Conservation (phyloP, 2,888 invertebrate genomes). For the Phytoseiulus persimilis region DNA sequence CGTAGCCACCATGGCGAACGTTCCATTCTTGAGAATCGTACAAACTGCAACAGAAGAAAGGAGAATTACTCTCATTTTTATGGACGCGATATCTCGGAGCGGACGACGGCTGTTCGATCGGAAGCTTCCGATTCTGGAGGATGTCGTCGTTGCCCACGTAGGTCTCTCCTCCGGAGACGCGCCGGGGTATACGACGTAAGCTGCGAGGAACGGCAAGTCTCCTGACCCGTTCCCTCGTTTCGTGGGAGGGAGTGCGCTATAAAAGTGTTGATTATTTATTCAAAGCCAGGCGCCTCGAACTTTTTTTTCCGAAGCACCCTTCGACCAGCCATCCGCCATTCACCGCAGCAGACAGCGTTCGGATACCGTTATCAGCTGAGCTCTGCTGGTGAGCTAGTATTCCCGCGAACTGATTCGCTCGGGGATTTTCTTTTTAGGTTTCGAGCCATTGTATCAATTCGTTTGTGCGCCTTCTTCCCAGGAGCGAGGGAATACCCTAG, state of each 20-base stretch:
- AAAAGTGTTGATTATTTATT: neutral
- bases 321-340: neutral
- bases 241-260: neutral
- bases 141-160: neutral
- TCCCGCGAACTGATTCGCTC: neutral
- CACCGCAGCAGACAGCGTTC: neutral
- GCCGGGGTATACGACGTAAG: neutral
- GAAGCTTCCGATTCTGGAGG: neutral
- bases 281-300: neutral
- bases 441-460: no score
- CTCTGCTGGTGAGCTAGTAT: neutral
- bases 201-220: neutral
- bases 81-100: neutral
- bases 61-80: neutral
- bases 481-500: no score
- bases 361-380: neutral
- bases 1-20: constrained; percentile 77
- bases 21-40: constrained; percentile 76
- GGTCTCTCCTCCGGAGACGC: neutral
- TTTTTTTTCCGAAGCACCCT: neutral
- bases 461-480: no score
- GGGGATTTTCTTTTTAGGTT: no score
- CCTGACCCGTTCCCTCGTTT: neutral
- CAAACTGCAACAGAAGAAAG: constrained; percentile 60
- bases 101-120: neutral